A percentile compares a stretch with the other conserved stretches of the same genome.
phyloP scores from a whole-genome alignment of 1,140 invertebrate genomes.

The Sitophilus oryzae region DNA sequence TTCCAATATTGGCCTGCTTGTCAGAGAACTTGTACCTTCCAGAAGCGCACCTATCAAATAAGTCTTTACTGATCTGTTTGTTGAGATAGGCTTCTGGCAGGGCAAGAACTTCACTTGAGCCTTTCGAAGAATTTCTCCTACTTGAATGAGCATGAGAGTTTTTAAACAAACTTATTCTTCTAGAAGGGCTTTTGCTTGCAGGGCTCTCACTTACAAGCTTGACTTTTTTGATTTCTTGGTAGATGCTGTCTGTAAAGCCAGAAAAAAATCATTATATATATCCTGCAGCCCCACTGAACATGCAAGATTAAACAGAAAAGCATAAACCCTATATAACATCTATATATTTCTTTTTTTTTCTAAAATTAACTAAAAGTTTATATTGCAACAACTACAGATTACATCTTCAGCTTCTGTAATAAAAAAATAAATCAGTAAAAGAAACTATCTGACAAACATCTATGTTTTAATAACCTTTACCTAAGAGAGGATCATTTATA shows the following conservation, averaged over 20 bases:
- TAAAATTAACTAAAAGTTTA: too few species aligned
- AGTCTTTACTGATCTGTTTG: slow-evolving; percentile 37
- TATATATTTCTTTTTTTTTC: too few species aligned
- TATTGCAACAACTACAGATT: too few species aligned
- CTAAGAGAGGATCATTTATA: slow-evolving; percentile 29
- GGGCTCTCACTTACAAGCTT: not conserved
- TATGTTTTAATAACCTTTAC: slow-evolving; percentile 16
- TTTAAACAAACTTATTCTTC: slow-evolving; percentile 10
- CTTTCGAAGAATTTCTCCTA: slow-evolving; percentile 14
- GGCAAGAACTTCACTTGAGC: slow-evolving; percentile 38
- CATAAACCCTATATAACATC: too few species aligned
- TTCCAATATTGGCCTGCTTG: not conserved
- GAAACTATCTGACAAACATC: not conserved
- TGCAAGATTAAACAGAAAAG: too few species aligned
- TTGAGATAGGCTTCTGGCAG: slow-evolving; percentile 41
- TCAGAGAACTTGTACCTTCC: not conserved
- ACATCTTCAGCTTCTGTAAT: too few species aligned
- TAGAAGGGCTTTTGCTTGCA: not conserved
- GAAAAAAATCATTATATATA: too few species aligned
- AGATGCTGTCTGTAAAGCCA: slow-evolving; percentile 11
- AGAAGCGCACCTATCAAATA: slow-evolving; percentile 19
- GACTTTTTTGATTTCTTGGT: slow-evolving; percentile 4
- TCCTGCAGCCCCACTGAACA: too few species aligned
- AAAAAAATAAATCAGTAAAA: slow-evolving; percentile 12
- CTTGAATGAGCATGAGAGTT: not conserved